Evolutionary conservation across 1,140 invertebrate species (phyloP).

Genomic region (Agrypnia vestita): DNA sequence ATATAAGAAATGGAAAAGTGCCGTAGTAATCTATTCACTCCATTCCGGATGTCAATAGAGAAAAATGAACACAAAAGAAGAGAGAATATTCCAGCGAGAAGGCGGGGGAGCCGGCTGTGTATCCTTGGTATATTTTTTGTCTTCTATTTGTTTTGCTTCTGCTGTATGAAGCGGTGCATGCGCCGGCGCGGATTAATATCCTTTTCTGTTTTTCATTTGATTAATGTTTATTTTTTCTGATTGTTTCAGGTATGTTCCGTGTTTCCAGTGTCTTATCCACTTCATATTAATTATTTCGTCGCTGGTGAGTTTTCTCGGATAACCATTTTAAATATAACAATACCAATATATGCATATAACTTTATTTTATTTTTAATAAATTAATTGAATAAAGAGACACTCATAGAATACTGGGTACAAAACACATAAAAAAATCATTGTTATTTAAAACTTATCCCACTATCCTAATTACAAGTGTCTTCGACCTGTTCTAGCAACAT

Average conservation of each 20-base stretch:
- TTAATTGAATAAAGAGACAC: too few species aligned
- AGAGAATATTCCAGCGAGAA: slow-evolving; percentile 18
- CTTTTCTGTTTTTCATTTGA: slow-evolving; percentile 20
- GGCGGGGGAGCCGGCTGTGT: slow-evolving; percentile 18
- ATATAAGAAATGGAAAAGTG: slow-evolving; percentile 46
- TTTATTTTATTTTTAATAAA: too few species aligned
- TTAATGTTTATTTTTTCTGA: slow-evolving; percentile 37
- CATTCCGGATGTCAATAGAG: slow-evolving; percentile 49
- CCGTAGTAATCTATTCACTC: slow-evolving; percentile 49
- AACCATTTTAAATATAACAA: too few species aligned
- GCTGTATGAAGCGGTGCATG: slow-evolving; percentile 1
- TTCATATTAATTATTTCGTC: too few species aligned
- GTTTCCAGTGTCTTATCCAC: too few species aligned
- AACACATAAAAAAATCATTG: too few species aligned
- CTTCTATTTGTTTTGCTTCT: slow-evolving; percentile 22
- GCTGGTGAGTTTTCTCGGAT: too few species aligned
- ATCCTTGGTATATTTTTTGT: slow-evolving; percentile 16
- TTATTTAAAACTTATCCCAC: too few species aligned
- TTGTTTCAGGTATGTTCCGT: slow-evolving; percentile 21
- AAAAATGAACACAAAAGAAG: slow-evolving; percentile 46
- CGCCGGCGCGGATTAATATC: neutral
- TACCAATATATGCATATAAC: too few species aligned
- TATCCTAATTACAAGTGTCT: too few species aligned
- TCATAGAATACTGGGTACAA: too few species aligned
- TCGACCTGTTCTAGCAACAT: too few species aligned